Evolutionary conservation across 2,888 invertebrate genomes (phyloP), one percentile per base, ranked within the genome.

Genomic region (Drosophila mayaguana): DNA sequence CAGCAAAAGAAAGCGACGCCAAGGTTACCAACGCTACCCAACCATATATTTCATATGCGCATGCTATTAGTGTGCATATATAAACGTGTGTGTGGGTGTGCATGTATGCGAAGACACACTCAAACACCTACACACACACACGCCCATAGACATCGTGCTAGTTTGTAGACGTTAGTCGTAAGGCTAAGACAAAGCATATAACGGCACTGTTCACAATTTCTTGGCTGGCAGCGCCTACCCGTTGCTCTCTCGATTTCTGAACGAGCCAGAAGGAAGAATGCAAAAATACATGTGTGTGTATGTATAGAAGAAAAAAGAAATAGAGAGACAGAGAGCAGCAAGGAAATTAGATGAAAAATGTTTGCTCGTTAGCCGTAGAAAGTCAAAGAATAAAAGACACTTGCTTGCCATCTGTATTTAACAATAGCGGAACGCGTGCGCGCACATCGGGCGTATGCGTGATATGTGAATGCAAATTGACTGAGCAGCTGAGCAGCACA

Each of bases 1-100:
- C 65, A 64, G 67, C 53, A 68, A 72, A 64, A 75, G 66, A 68
- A 72, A 75, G 54, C 72, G 69, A 69, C 89, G 78, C 83, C 89
- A 83, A 83, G 83, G 83, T 83, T 88, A 83, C 72, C 61, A 56
- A 56, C 55, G 72, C 50, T 65, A 72, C 59, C 68, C 79, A 75
- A 40, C 68, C 64, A 65, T 57, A 57, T 61, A 55, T 50, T 45
- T 40, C 40, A 78, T 60, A 59, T 63, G 48, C 57, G 53, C 59
- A 78, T 59, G 56, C 54, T 55, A 60, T 60, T 50, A 48, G 63
- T 54, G 34, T 28, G 12, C 55, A 66, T 53, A 34, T 45, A 25
- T 22, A 20, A 22, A 12, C 40, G 16, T 28, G 8, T 18, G 18
- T 25, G 40, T 42, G 40, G 40, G 28, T 18, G 36, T 25, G 40